phyloP scores from a whole-genome alignment of 2,888 invertebrate species.

The Liposcelis brunnea region DNA sequence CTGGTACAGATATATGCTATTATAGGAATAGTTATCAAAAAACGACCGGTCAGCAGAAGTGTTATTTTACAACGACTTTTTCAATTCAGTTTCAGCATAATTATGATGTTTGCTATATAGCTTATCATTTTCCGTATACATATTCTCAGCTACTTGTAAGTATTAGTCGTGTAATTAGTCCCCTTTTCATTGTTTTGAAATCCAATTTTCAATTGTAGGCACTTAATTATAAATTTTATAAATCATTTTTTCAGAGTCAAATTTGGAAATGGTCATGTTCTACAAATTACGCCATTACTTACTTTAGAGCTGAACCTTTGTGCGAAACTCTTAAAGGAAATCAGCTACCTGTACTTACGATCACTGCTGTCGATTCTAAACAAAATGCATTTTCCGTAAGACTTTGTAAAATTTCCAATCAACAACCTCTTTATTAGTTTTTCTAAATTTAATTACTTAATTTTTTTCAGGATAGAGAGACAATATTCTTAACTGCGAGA shows the following conservation, averaged over 20 bases:
- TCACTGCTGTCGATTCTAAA: conserved; percentile 42
- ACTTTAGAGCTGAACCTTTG: conserved; percentile 45
- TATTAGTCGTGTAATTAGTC: too few species aligned
- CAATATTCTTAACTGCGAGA: conserved; percentile 56
- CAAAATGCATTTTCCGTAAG: conserved; percentile 37
- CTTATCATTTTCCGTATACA: conserved; percentile 77
- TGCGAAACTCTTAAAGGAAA: conserved; percentile 56
- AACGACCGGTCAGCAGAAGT: conserved; percentile 34
- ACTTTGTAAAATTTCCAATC: too few species aligned
- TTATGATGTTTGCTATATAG: conserved; percentile 65
- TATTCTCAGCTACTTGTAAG: conserved; percentile 57
- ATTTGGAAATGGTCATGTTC: conserved; percentile 37
- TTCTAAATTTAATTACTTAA: not conserved
- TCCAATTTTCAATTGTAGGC: too few species aligned
- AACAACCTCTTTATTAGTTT: too few species aligned
- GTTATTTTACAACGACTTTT: conserved; percentile 64
- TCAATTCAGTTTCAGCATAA: conserved; percentile 55
- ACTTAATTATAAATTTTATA: not conserved
- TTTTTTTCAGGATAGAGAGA: conserved; percentile 37
- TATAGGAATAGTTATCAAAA: conserved; percentile 57
- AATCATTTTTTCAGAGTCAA: conserved; percentile 33
- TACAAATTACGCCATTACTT: conserved; percentile 31
- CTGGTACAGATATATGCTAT: conserved; percentile 63
- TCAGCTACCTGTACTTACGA: conserved; percentile 55
- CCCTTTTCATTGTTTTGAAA: too few species aligned